Percentiles rank a stretch among this genome's conserved stretches.
phyloP scores from a whole-genome alignment of 2,113 vertebrate genomes.

The Vidua macroura region DNA sequence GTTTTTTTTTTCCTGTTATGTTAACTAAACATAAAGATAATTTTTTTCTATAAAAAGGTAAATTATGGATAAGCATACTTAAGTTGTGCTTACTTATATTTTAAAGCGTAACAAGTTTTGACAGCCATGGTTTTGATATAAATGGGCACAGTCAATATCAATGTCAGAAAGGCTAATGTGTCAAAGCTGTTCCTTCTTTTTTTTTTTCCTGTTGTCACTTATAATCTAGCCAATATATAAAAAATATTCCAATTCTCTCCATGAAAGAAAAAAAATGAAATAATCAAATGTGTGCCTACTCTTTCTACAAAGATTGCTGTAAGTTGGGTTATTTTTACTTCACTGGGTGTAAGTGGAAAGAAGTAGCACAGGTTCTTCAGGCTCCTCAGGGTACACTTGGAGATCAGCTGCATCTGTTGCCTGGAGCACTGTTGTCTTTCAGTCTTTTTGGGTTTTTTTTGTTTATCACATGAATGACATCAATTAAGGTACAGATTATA shows the following conservation, averaged over 20 bases:
- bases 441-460: neutral
- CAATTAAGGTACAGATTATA: accelerated
- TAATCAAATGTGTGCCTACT: neutral
- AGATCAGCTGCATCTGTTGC: neutral
- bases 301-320: neutral
- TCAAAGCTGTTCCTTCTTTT: neutral
- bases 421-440: neutral
- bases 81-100: neutral
- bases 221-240: neutral
- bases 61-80: neutral
- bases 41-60: neutral
- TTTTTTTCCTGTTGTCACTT: neutral
- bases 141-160: constrained; percentile 77
- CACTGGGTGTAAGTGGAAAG: neutral
- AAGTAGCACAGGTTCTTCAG: neutral
- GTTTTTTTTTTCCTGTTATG: neutral
- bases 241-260: neutral
- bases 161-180: neutral
- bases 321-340: neutral
- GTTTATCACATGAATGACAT: neutral
- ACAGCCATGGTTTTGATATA: constrained; percentile 65
- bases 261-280: neutral
- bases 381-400: neutral
- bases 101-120: constrained; percentile 16
- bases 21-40: constrained; percentile 32